phyloP scores from a whole-genome alignment of 2,113 vertebrate genomes.

The Mus musculus region GRCm39 chr1:118768001-118768500 shows the following conservation, averaged over 20 bases:
- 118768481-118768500: not conserved
- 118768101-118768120: slow-evolving; percentile 91
- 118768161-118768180: slow-evolving; percentile 91
- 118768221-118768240: slow-evolving; percentile 96
- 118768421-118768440: not conserved
- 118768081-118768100: slow-evolving; percentile 96
- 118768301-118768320: slow-evolving; percentile 98
- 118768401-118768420: not conserved
- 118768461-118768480: not conserved
- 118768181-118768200: slow-evolving; percentile 95
- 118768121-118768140: slow-evolving; percentile 93
- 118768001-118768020: slow-evolving; percentile 95
- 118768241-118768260: slow-evolving; percentile 98
- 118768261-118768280: slow-evolving; percentile 97
- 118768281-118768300: slow-evolving; percentile 98
- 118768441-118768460: not conserved
- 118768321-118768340: slow-evolving; percentile 83
- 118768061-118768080: slow-evolving; percentile 98
- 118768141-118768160: slow-evolving; percentile 91
- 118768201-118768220: slow-evolving; percentile 98
- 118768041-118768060: slow-evolving; percentile 95
- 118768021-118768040: slow-evolving; percentile 92
- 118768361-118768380: not conserved
- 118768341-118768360: slow-evolving; percentile 3
- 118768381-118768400: not conserved